A percentile compares a stretch with the other conserved stretches of the same genome.
Conservation (phyloP, 2,113 vertebrate genomes). For the Chloropsis cyanopogon region DNA sequence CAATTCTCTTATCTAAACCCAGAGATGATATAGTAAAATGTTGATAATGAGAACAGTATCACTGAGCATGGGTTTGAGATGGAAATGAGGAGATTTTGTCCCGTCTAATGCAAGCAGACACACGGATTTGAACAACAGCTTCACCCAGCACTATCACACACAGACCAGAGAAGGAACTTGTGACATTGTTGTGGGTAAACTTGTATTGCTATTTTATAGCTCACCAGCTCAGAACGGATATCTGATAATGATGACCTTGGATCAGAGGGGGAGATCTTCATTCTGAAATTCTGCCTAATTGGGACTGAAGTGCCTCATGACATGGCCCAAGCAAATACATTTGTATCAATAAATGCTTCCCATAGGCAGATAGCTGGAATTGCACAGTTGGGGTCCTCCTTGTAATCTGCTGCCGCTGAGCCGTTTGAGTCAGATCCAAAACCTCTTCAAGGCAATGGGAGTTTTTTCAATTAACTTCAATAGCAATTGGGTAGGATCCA, state of each 20-base stretch:
- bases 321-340: not conserved
- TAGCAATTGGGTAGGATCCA: not conserved
- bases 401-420: conserved; percentile 18
- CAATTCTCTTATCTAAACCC: not conserved
- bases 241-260: not conserved
- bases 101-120: not conserved
- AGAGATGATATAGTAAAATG: not conserved
- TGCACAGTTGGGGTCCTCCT: conserved; percentile 11
- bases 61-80: not conserved
- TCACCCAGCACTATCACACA: not conserved
- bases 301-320: not conserved
- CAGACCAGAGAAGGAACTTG: not conserved
- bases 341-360: conserved; percentile 20
- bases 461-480: conserved; percentile 42
- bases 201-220: not conserved
- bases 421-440: not conserved
- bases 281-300: not conserved
- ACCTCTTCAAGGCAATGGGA: conserved; percentile 1
- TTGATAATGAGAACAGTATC: not conserved
- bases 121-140: not conserved
- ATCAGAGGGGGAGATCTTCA: not conserved
- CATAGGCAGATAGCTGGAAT: conserved; percentile 22
- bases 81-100: accelerated
- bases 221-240: not conserved
- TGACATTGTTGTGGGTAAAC: not conserved